Conservation (phyloP, 1,140 invertebrate genomes). For the Drosophila sechellia region DNA sequence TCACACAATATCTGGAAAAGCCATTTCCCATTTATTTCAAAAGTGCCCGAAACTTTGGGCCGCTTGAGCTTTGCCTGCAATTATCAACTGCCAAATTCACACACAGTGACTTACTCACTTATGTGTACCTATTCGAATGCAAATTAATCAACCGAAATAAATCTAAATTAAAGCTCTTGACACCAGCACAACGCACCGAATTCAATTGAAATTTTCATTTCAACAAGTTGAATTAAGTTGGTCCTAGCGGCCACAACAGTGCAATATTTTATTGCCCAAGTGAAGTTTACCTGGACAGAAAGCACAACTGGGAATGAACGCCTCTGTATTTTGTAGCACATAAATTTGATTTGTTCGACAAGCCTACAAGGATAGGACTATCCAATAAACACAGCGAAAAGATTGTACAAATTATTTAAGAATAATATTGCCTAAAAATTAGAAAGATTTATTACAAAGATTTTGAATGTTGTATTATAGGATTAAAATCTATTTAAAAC, state of each 20-base stretch:
- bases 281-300: constrained; percentile 31
- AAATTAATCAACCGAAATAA: constrained; percentile 67
- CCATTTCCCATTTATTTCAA: constrained; percentile 11
- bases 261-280: constrained; percentile 57
- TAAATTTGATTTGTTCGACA: constrained; percentile 63
- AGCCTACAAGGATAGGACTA: constrained; percentile 6
- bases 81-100: constrained; percentile 62
- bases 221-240: constrained; percentile 60
- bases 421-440: background rate
- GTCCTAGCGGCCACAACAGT: constrained; percentile 22
- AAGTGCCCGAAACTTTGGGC: constrained; percentile 47
- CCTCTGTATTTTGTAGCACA: constrained; percentile 17
- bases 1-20: constrained; percentile 56
- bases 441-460: too few species aligned
- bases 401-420: background rate
- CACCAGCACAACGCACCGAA: constrained; percentile 54
- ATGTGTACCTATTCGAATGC: constrained; percentile 26
- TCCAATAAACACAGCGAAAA: constrained; percentile 15
- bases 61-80: constrained; percentile 54
- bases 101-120: constrained; percentile 1
- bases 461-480: too few species aligned
- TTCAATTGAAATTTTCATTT: constrained; percentile 69
- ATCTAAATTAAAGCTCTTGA: constrained; percentile 70
- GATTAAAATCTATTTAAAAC: background rate
- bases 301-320: constrained; percentile 13